Percentiles rank a stretch among this genome's conserved stretches.
These are phyloP conservation scores for Varroa destructor DNA, from an alignment of 1,140 invertebrate genomes.

Conservation along the genomic window DNA sequence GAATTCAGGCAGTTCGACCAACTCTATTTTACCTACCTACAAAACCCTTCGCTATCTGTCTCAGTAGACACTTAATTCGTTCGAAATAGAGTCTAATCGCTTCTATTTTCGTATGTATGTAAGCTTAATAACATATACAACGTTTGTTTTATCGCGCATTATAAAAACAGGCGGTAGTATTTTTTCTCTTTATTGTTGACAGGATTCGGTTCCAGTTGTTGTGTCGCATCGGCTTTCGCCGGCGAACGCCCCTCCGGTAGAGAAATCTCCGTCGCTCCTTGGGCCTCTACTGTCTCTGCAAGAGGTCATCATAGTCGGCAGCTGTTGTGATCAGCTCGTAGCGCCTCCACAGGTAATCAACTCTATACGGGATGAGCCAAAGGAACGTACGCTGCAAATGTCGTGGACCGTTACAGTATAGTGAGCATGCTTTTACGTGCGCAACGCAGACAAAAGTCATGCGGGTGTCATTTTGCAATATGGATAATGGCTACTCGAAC, in stretches of 20 bases:
- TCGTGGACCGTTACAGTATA: neutral
- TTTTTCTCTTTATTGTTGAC: no score
- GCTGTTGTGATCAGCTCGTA: constrained; percentile 66
- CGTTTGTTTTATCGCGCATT: no score
- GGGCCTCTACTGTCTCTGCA: constrained; percentile 55
- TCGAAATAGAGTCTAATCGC: no score
- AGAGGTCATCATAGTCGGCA: constrained; percentile 88
- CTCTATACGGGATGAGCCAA: neutral
- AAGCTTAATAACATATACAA: no score
- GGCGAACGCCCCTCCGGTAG: constrained; percentile 68
- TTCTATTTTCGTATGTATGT: no score
- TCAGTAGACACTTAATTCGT: no score
- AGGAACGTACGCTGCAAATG: neutral
- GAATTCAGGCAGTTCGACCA: no score
- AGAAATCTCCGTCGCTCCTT: constrained; percentile 55
- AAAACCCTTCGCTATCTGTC: no score
- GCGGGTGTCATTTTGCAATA: no score
- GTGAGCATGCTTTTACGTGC: neutral
- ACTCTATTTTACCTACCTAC: no score
- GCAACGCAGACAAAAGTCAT: neutral
- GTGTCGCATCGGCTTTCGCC: constrained; percentile 54
- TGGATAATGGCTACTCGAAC: no score
- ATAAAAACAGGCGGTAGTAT: no score
- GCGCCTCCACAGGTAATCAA: constrained; percentile 19
- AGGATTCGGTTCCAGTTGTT: constrained; percentile 37